Conservation (phyloP, 2,113 vertebrate species). For the Pluvialis apricaria region DNA sequence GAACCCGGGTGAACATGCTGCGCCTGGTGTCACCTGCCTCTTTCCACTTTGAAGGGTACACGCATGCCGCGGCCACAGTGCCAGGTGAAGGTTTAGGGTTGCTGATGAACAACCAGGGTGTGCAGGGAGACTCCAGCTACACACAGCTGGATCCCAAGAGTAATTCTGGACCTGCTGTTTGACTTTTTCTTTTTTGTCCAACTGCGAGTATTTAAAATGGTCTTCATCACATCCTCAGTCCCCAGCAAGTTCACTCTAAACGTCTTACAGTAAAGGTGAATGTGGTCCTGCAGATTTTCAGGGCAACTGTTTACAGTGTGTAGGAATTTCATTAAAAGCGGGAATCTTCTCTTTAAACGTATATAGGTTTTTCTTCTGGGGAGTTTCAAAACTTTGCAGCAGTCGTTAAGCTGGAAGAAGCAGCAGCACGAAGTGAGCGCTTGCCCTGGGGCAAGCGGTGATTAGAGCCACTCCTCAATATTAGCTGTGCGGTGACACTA, state of each 20-base stretch:
- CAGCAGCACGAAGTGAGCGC: background rate
- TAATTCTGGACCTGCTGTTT: background rate
- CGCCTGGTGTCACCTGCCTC: background rate
- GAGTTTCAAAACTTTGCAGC: background rate
- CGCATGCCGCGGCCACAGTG: background rate
- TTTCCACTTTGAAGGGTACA: background rate
- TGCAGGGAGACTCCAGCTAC: background rate
- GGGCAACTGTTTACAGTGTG: background rate
- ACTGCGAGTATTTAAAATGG: background rate
- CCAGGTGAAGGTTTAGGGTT: background rate
- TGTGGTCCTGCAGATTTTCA: background rate
- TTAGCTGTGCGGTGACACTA: background rate
- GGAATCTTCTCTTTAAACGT: background rate
- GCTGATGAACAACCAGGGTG: no score
- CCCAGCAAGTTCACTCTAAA: background rate
- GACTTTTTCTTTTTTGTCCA: background rate
- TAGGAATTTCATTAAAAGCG: background rate
- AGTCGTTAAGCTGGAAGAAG: background rate
- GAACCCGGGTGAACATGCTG: accelerated
- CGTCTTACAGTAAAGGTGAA: background rate
- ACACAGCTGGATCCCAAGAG: background rate
- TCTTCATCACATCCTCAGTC: background rate
- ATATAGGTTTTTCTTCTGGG: background rate
- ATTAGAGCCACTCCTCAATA: background rate
- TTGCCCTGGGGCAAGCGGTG: accelerated